Evolutionary conservation across 2,797 vertebrate species (phyloP), one percentile per base, ranked within the genome.

Genomic region (Anniella stebbinsi): DNA sequence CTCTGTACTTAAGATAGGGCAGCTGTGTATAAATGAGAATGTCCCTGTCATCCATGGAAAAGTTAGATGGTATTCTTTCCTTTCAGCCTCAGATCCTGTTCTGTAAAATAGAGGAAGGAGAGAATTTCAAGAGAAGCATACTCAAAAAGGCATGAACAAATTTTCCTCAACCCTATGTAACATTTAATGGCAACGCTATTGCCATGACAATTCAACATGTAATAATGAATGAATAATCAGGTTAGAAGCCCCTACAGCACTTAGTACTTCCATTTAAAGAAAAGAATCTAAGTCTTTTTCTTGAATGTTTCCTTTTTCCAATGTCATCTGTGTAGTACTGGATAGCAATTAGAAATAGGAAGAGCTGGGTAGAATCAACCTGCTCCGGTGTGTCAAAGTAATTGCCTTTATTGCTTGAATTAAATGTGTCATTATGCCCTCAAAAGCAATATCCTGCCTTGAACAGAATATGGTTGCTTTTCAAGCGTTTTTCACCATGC

Each of bases 381-480:
- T 84, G 81, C 88, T 89, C 84, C 86, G 87, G 80, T 86, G 83
- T 84, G 80, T 83, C 86, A 63, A 87, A 84, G 86, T 87, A 84
- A 90, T 87, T 87, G 80, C 80, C 72, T 90, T 81, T 84, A 83
- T 90, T 57, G 63, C 70, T 90, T n/a, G 78, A 87, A 90, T 90
- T 90, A 90, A 90, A 87, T 87, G 73, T 87, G 73, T 87, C 86
- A 84, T 87, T 90, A 84, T 83, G 80, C 23, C 48, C 36, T 69
- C 70, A 76, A 87, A 90, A 90, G 80, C 70, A 90, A 87, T 90
- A 87, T 90, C 89, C 85, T 90, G 80, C 77, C 86, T 90, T 86
- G 84, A 38, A 83, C 72, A 70, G 89, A 90, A 45, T 60, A 84
- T 83, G 21, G 60, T 83, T 69, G 41, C 48, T 30, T 87, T 90